These are phyloP conservation scores for Heliconius ethilla DNA, from an alignment of 2,888 invertebrate species.

Conservation along the genomic window DNA sequence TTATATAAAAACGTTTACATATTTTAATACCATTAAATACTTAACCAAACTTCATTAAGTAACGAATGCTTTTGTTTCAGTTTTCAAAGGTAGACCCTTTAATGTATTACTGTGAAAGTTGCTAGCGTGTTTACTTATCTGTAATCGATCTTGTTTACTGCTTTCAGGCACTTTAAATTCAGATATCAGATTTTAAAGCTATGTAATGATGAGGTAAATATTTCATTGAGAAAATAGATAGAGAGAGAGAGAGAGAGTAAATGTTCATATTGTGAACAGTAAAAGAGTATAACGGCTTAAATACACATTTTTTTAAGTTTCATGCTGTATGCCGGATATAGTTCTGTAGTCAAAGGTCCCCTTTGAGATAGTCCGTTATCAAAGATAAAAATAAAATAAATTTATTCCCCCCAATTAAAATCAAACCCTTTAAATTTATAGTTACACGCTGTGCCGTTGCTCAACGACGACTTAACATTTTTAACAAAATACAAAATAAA, in stretches of 20 bases:
- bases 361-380: too few species aligned
- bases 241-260: too few species aligned
- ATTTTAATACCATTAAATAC: not conserved
- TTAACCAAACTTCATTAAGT: not conserved
- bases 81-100: not conserved
- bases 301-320: not conserved
- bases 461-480: not conserved
- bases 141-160: conserved; percentile 28
- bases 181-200: conserved; percentile 20
- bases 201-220: conserved; percentile 5
- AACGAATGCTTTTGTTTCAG: not conserved
- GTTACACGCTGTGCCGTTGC: not conserved
- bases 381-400: too few species aligned
- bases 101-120: not conserved
- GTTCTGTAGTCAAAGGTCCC: not conserved
- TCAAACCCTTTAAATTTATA: too few species aligned
- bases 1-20: not conserved
- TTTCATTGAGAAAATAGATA: not conserved
- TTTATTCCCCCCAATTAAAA: too few species aligned
- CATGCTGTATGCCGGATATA: not conserved
- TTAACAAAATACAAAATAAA: not conserved
- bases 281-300: not conserved
- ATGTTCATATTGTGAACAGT: not conserved
- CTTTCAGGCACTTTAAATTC: conserved; percentile 14
- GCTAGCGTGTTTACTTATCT: conserved; percentile 23